Base-by-base conservation (phyloP, 2,797 vertebrate species). In the Peromyscus nudipes region DNA sequence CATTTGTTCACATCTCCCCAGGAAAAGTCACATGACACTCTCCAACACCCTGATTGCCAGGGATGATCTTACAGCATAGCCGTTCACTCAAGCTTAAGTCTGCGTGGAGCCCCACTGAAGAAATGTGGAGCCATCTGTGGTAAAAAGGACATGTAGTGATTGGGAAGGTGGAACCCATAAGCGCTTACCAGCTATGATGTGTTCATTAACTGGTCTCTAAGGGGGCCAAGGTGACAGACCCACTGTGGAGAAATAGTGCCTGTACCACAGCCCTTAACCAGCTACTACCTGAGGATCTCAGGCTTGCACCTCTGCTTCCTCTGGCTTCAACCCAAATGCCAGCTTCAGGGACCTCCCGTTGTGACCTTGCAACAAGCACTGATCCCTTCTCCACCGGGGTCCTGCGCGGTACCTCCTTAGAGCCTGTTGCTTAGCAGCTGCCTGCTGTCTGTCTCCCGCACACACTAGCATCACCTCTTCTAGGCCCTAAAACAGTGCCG, bases 1-100 rank as follows among this genome's bases (percentile, higher is more conserved):
- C 17, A 67, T 85, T 23, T 46, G 19, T 67, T 49, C 62, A 65
- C 23, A 34, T 67, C 11, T 86, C 31, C 43, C 21, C 17, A 86
- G 31, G 29, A 65, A 13, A 25, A 49, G 64, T 52, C 43, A 25
- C 31, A 34, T 25, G 12, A 14, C 12, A 52, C 6, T 37, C 8
- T 11, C 3, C 6, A 9, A 27, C 2, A 8, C 7, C 75, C 7
- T 1, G 76, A 31, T 71, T 69, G 0, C 10, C 8, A 2, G 40
- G 25, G 21, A n/a, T 34, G 17, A 29, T 80, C 85, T 92, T 64
- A 17, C 11, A 83, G 12, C 43, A 12, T 1, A 65, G 12, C 46
- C 34, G 3, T 65, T 19, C 62, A 21, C 21, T 46, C 60, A 43
- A n/a, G 62, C 1, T 21, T 43, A 55, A 62, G 84, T 65, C 73